phyloP scores from a whole-genome alignment of 2,797 vertebrate species.

The Emydoidea blandingii region DNA sequence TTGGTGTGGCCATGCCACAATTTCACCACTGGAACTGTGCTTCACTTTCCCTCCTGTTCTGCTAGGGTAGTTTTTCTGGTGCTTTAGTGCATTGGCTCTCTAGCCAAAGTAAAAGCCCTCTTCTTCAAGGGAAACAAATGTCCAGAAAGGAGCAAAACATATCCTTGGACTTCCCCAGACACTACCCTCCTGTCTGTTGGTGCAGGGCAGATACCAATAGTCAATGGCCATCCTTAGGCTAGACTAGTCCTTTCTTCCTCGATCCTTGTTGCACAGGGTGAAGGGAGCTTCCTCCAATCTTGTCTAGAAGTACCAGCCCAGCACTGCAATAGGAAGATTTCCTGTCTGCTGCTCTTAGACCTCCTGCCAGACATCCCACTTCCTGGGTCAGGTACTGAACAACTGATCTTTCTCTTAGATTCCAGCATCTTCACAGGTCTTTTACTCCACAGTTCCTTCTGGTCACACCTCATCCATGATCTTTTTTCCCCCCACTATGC shows the following conservation, averaged over 20 bases:
- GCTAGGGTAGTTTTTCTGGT: background rate
- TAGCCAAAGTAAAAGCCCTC: background rate
- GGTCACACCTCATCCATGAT: background rate
- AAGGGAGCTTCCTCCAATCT: background rate
- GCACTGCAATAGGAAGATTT: background rate
- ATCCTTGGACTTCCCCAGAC: background rate
- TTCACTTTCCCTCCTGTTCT: background rate
- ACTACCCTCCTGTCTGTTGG: background rate
- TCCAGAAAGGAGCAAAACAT: background rate
- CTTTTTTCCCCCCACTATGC: background rate
- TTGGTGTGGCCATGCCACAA: fast-evolving
- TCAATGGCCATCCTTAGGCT: background rate
- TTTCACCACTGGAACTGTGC: background rate
- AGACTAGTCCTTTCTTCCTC: background rate
- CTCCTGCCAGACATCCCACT: background rate
- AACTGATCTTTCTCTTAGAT: background rate
- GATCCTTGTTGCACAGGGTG: background rate
- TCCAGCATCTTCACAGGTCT: background rate
- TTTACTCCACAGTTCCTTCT: background rate
- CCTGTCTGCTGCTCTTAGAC: background rate
- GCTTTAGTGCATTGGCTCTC: background rate
- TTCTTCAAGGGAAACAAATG: background rate
- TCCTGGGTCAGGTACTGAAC: background rate
- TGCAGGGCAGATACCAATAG: background rate
- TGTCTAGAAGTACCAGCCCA: background rate